Base-by-base conservation (phyloP, 2,888 invertebrate species). In the Rugalucina vietnamica region DNA sequence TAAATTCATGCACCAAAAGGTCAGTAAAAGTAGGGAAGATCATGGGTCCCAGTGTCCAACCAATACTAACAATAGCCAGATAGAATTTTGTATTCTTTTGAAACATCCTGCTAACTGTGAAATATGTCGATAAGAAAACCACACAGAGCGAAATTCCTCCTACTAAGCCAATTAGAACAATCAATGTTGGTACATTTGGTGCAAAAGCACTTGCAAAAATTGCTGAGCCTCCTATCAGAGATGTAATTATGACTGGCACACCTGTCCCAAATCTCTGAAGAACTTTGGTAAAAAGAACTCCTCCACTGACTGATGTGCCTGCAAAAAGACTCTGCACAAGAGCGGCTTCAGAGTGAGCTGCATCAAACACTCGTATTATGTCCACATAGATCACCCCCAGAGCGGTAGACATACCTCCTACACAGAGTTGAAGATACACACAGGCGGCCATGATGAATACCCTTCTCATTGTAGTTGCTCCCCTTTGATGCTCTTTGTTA, bases 351-450 rank as follows among this genome's bases (percentile, higher is more conserved):
- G 82, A 75, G 8, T 78, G 36, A 27, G 49, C 29, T 5, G 82
- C 49, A 12, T 79, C 37, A 49, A 82, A 82, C 36, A 76, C 70
- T 5, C 82, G 78, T 10, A 82, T 79, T 32, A 82, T 78, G 43
- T 82, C 82, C 27, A 82, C 82, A 69, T 82, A 82, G 2, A 76
- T 36, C 14, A 82, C 79, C 8, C 82, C 82, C 43, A 82, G 18
- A 5, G 74, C 54, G 2, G 32, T 27, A 10, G 76, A 39, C 54
- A 75, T 78, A 36, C 82, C 82, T 14, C 78, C 27, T 36, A 79
- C 76, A 74, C 72, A 79, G 24, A 82, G 70, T 71, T 82, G 82
- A 39, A 82, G 32, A 29, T 74, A 82, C 54, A 82, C 39, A 36
- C 82, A 82, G 29, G 82, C 82, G 10, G 60, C 12, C 24, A 82